phyloP scores from a whole-genome alignment of 1,140 invertebrate genomes.

The Chironomus striatipennis region DNA sequence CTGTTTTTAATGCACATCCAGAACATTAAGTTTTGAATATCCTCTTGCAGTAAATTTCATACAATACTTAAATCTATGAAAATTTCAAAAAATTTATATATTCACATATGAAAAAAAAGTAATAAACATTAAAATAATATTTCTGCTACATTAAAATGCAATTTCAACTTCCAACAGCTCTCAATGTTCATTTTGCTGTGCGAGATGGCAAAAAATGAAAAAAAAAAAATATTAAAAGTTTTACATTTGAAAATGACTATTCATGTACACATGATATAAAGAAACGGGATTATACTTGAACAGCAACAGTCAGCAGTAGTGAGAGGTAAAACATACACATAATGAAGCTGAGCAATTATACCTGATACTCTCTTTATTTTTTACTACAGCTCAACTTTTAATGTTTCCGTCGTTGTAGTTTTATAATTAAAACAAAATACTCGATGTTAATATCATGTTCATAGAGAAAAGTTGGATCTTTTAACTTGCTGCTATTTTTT shows the following conservation, averaged over 20 bases:
- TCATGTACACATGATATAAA: neutral
- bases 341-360: conserved; percentile 3
- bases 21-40: neutral
- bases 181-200: neutral
- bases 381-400: neutral
- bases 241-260: neutral
- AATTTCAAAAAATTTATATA: neutral
- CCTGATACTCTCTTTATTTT: neutral
- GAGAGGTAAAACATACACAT: neutral
- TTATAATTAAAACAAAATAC: conserved; percentile 5
- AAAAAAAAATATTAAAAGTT: neutral
- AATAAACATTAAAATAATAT: conserved; percentile 24
- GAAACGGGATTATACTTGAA: neutral
- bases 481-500: neutral
- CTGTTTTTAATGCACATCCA: neutral
- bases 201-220: neutral
- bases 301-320: neutral
- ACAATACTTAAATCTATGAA: neutral
- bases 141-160: conserved; percentile 24
- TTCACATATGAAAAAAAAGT: neutral
- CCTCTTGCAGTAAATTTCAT: too few species aligned
- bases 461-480: neutral
- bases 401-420: neutral
- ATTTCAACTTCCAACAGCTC: neutral
- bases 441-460: neutral